A percentile compares a stretch with the other conserved stretches of the same genome.
These are phyloP conservation scores for Brachynemurus nebulosus DNA, from an alignment of 2,888 invertebrate genomes.

Conservation along the genomic window DNA sequence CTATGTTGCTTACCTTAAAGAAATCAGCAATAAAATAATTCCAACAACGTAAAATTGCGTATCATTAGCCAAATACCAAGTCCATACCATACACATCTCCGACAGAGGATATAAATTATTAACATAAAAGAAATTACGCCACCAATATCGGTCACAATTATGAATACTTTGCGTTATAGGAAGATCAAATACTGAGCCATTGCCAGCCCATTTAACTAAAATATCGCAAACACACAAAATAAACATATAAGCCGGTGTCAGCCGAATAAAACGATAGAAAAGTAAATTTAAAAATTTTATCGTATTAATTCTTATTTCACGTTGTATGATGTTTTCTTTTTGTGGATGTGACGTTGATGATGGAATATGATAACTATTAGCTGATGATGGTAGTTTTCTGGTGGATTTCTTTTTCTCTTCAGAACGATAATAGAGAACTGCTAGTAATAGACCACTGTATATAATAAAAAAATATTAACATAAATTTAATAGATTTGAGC, in stretches of 20 bases:
- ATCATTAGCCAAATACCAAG: conserved; percentile 72
- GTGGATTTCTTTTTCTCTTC: conserved; percentile 37
- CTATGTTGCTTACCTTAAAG: conserved; percentile 44
- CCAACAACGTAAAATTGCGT: conserved; percentile 64
- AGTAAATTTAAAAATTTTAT: conserved; percentile 38
- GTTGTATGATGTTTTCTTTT: conserved; percentile 31
- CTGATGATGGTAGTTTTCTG: conserved; percentile 22
- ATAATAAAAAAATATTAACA: conserved; percentile 16
- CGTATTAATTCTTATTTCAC: conserved; percentile 23
- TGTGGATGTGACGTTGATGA: conserved; percentile 25
- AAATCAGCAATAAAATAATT: conserved; percentile 46
- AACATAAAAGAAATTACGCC: conserved; percentile 71
- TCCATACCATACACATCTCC: conserved; percentile 72
- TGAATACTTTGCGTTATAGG: conserved; percentile 48
- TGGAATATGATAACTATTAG: neutral
- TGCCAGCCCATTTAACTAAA: conserved; percentile 53
- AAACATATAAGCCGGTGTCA: conserved; percentile 72
- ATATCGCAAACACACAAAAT: conserved; percentile 63
- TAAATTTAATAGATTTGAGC: too few species aligned
- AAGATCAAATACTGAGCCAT: conserved; percentile 58
- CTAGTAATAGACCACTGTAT: conserved; percentile 57
- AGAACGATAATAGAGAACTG: conserved; percentile 53
- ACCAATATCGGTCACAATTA: conserved; percentile 68
- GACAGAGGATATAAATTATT: conserved; percentile 63
- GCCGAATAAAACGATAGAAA: conserved; percentile 50